Conservation (phyloP, 2,113 vertebrate species). For the Caracal caracal region DNA sequence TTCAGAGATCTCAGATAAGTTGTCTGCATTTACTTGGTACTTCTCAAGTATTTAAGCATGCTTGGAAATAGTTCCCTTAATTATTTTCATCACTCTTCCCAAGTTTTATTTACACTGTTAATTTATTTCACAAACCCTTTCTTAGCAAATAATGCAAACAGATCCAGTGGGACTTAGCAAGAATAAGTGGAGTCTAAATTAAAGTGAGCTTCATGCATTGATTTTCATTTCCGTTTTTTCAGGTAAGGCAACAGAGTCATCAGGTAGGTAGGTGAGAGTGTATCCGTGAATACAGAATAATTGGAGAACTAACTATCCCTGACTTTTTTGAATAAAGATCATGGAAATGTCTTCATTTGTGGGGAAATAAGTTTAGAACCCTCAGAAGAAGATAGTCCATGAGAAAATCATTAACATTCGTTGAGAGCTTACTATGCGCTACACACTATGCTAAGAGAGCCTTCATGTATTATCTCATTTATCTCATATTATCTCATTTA, state of each 20-base stretch:
- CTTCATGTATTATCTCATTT: background rate
- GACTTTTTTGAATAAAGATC: background rate
- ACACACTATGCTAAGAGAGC: background rate
- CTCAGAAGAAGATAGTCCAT: background rate
- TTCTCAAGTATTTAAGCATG: background rate
- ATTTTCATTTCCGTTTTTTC: constrained; percentile 54
- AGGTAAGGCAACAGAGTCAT: constrained; percentile 22
- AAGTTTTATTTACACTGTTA: constrained; percentile 42
- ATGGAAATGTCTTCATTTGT: background rate
- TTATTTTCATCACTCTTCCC: constrained; percentile 32
- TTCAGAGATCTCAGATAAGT: background rate
- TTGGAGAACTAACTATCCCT: background rate
- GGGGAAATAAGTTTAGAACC: background rate
- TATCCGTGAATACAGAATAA: background rate
- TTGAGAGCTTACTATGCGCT: background rate
- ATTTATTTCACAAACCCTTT: constrained; percentile 62
- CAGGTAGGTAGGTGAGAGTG: background rate
- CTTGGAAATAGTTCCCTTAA: constrained; percentile 6
- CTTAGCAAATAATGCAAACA: constrained; percentile 51
- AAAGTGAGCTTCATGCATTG: background rate
- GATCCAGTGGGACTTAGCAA: constrained; percentile 26
- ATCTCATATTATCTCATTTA: background rate
- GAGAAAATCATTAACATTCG: background rate
- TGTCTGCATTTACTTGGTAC: background rate
- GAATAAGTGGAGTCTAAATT: constrained; percentile 55